Base-by-base conservation (phyloP, 2,113 vertebrate genomes). In the Chlorodrepanis virens region DNA sequence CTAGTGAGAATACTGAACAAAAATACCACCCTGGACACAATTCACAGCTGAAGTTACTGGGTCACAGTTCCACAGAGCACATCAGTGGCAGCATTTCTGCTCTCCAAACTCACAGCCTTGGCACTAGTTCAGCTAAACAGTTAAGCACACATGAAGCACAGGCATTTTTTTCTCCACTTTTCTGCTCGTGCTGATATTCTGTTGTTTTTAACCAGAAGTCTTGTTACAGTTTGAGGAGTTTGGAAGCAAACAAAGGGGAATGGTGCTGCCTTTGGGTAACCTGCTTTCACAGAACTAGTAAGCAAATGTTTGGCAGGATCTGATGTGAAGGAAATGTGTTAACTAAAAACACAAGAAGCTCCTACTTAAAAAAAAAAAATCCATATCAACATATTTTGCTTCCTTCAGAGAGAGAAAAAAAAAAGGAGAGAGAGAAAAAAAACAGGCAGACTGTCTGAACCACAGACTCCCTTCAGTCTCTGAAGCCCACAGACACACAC, bases 401-500 rank as follows among this genome's bases (percentile, higher is more conserved):
- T 86, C 88, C 69, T 94, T 94, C 72, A 78, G 92, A 94, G 47
- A 61, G 82, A 71, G 35, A 68, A 72, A 40, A 33, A 45, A 64
- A 53, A 54, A 7, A 14, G 5, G 23, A 23, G 3, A 25, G 18
- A 60, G 76, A 71, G 80, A 35, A 52, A 35, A 35, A 52, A 35
- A 92, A 2, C 75, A 89, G 87, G 72, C 96, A 96, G 94, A 93
- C 96, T 85, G 96, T 96, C 96, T 97, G 94, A 97, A 96, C 96
- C 96, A 97, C 96, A 97, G 96, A 95, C 96, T 97, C 96, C 96
- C 96, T 75, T 91, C 94, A 94, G 96, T 96, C 96, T 97, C 91
- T 80, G 87, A 95, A 97, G 96, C 95, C 87, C 96, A 94, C 87
- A 96, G 94, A 94, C 90, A 71, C 83, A 93, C 83, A 75, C 68